These are phyloP conservation scores for Proterorhinus semilunaris DNA, from an alignment of 2,113 vertebrate species.

Conservation along the genomic window DNA sequence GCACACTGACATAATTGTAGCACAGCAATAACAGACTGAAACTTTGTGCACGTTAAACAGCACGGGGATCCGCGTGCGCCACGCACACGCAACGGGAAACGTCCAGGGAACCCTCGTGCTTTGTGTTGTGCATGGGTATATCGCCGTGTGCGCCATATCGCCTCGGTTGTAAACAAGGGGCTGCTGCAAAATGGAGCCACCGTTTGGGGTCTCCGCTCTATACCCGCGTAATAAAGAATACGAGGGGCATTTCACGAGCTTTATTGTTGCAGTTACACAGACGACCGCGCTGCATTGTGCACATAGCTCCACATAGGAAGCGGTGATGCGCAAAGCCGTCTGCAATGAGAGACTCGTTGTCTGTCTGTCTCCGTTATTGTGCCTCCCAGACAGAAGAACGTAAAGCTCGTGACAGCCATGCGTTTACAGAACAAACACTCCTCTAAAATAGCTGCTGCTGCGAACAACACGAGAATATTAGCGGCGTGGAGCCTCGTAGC, in stretches of 20 bases:
- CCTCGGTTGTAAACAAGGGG: conserved; percentile 65
- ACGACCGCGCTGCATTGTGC: neutral
- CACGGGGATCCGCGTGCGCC: conserved; percentile 5
- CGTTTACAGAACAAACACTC: conserved; percentile 22
- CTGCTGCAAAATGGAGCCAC: conserved; percentile 73
- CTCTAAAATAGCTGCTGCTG: conserved; percentile 13
- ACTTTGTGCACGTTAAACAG: conserved; percentile 31
- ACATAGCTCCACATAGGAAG: neutral
- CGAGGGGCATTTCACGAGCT: neutral
- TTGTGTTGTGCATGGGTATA: conserved; percentile 19
- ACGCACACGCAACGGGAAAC: neutral
- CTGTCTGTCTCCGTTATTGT: conserved; percentile 1
- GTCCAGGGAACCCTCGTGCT: conserved; percentile 7
- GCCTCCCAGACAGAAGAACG: conserved; percentile 6
- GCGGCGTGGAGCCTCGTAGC: neutral
- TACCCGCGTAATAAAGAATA: conserved; percentile 7
- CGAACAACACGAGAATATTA: neutral
- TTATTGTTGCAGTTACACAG: neutral
- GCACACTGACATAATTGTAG: conserved; percentile 76
- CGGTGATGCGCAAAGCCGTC: conserved; percentile 22
- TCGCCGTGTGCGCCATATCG: conserved; percentile 63
- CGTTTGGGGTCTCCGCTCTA: conserved; percentile 25
- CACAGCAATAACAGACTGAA: conserved; percentile 61
- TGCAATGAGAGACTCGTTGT: conserved; percentile 33
- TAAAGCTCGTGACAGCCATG: conserved; percentile 31